Base-by-base conservation (phyloP, 2,797 vertebrate species). In the Melanotaenia boesemani region DNA sequence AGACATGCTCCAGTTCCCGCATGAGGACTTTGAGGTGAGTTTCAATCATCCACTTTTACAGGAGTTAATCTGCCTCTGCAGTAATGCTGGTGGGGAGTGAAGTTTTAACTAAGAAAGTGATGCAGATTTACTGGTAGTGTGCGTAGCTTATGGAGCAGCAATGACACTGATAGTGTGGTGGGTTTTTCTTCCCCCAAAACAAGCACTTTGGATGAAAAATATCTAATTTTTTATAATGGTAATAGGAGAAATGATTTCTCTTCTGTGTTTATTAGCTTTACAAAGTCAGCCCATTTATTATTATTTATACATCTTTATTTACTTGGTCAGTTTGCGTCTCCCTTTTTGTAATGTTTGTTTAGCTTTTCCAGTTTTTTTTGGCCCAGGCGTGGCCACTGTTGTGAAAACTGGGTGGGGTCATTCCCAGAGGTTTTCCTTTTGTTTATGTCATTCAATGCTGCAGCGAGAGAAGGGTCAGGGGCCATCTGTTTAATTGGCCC, bases 1-100 rank as follows among this genome's bases (percentile, higher is more conserved):
- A 84, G 98, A 99, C 85, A 98, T 99, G 97, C 94, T 99, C 39
- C 96, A 99, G 91, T 99, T 99, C 79, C 98, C 98, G 18, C 94
- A 96, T 59, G 98, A 99, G 89, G 98, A 99, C 92, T 99, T 99
- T 72, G 97, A 97, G 96, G 98, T 98, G 89, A 91, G 85, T 83
- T 67, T 72, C 22, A 44, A 26, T 16, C n/a, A 37, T 52, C 7
- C 0, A 7, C 20, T 28, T 59, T 65, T 5, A 0, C 13, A 34
- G 7, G 1, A 9, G 36, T 58, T 54, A 63, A 54, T 54, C 24
- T 57, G 36, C 1, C 20, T 68, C 12, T 59, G 24, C 20, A 22
- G 11, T 69, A 55, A 24, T 11, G 30, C 30, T 56, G 44, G 28
- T 72, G 24, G 58, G 18, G 20, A 69, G 37, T 16, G 54, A 22